Conservation (phyloP, 2,888 invertebrate species). For the Polydrusus cervinus region DNA sequence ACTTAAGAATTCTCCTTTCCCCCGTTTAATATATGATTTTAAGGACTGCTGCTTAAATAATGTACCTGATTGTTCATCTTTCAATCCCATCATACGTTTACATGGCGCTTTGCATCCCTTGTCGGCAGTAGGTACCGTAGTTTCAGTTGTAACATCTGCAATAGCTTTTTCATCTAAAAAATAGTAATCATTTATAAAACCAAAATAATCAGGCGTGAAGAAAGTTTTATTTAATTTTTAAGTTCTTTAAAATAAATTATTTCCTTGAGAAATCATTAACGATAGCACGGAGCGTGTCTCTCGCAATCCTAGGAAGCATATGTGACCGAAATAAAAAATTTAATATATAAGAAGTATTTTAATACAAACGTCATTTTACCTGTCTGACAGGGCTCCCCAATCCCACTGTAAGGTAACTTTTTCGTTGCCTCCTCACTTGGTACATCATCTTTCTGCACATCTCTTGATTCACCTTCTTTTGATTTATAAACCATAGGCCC, state of each 20-base stretch:
- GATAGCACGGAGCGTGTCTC: too few relatives aligned
- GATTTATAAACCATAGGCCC: too few relatives aligned
- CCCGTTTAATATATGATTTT: too few relatives aligned
- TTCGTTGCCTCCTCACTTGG: neutral
- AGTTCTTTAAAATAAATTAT: too few relatives aligned
- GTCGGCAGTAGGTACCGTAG: constrained; percentile 4
- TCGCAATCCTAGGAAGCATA: too few relatives aligned
- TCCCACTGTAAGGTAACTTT: constrained; percentile 20
- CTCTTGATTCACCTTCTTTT: neutral
- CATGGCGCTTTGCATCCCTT: constrained; percentile 43
- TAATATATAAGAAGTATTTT: too few relatives aligned
- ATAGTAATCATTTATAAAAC: neutral
- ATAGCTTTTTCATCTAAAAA: neutral
- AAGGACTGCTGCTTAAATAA: too few relatives aligned
- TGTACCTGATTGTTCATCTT: constrained; percentile 10
- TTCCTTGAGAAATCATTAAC: too few relatives aligned
- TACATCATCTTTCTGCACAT: neutral
- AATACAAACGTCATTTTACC: neutral
- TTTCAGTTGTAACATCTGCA: constrained; percentile 7
- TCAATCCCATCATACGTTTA: constrained; percentile 17
- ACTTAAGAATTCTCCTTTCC: too few relatives aligned
- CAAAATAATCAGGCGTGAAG: too few relatives aligned
- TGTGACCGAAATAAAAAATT: too few relatives aligned
- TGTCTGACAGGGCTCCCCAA: constrained; percentile 37
- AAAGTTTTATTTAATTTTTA: too few relatives aligned